Evolutionary conservation across 2,113 vertebrate genomes (phyloP).

Genomic region (Brienomyrus brachyistius): DNA sequence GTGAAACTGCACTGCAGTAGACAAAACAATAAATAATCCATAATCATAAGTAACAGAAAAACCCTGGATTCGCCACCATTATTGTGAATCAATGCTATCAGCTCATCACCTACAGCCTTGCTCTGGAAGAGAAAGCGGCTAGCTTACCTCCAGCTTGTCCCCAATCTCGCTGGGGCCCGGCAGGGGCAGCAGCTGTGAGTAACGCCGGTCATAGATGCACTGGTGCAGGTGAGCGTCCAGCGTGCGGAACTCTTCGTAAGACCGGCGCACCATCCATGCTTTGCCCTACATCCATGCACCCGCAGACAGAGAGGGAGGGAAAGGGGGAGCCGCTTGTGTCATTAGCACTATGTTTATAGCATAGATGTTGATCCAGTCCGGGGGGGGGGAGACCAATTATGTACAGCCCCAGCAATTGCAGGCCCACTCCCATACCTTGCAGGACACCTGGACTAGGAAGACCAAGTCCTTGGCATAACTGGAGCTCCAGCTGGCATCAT

Average conservation of each 20-base stretch:
- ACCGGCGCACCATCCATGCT: constrained; percentile 67
- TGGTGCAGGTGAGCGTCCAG: constrained; percentile 69
- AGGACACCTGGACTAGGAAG: constrained; percentile 67
- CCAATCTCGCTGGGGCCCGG: constrained; percentile 50
- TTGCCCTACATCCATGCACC: constrained; percentile 52
- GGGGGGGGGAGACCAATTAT: background rate
- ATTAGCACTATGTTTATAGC: background rate
- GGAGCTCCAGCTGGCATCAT: constrained; percentile 36
- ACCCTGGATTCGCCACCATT: background rate
- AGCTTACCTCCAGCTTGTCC: constrained; percentile 40
- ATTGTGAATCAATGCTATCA: background rate
- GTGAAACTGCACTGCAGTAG: background rate
- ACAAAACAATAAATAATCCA: background rate
- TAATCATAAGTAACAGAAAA: background rate
- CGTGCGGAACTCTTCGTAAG: constrained; percentile 69
- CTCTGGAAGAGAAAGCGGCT: background rate
- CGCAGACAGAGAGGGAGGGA: background rate
- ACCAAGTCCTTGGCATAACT: constrained; percentile 55
- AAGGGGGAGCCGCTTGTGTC: background rate
- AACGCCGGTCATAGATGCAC: constrained; percentile 72
- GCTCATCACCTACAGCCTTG: background rate
- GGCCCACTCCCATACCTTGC: constrained; percentile 54
- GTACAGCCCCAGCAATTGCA: background rate
- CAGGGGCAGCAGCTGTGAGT: constrained; percentile 65
- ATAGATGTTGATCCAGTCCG: background rate